Percentiles rank a stretch among this genome's conserved stretches.
Evolutionary conservation across 2,888 invertebrate genomes (phyloP).

Genomic region (Coremacera marginata): DNA sequence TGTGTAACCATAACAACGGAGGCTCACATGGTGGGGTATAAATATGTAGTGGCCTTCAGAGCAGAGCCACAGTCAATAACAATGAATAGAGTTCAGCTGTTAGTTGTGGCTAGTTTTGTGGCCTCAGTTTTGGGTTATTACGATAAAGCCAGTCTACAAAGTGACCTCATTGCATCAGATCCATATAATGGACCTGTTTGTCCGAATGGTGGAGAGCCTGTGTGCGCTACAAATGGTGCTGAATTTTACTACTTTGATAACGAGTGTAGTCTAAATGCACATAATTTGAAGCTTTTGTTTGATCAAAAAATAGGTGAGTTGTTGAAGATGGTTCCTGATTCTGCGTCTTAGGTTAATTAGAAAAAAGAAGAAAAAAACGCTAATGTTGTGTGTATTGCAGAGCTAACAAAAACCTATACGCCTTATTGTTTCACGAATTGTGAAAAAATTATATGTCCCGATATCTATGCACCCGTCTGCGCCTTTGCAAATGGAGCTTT

Average conservation of each 20-base stretch:
- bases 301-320: slow-evolving; percentile 42
- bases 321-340: neutral
- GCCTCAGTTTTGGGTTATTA: neutral
- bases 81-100: too few relatives aligned
- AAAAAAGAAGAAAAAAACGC: neutral
- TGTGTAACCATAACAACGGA: too few relatives aligned
- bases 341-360: neutral
- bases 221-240: slow-evolving; percentile 46
- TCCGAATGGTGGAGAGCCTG: slow-evolving; percentile 37
- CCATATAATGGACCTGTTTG: slow-evolving; percentile 34
- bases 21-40: too few relatives aligned
- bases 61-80: too few relatives aligned
- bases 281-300: slow-evolving; percentile 42
- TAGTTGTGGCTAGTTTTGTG: neutral
- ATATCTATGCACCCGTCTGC: slow-evolving; percentile 42
- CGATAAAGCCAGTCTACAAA: neutral
- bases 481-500: slow-evolving; percentile 28
- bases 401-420: neutral
- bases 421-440: slow-evolving; percentile 21
- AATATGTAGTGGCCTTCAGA: too few relatives aligned
- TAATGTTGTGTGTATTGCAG: neutral
- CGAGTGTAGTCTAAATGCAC: slow-evolving; percentile 42
- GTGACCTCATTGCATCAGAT: neutral
- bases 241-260: slow-evolving; percentile 46
- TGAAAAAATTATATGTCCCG: slow-evolving; percentile 27